These are phyloP conservation scores for Oegoconia quadripuncta DNA, from an alignment of 2,888 invertebrate species.

Conservation along the genomic window DNA sequence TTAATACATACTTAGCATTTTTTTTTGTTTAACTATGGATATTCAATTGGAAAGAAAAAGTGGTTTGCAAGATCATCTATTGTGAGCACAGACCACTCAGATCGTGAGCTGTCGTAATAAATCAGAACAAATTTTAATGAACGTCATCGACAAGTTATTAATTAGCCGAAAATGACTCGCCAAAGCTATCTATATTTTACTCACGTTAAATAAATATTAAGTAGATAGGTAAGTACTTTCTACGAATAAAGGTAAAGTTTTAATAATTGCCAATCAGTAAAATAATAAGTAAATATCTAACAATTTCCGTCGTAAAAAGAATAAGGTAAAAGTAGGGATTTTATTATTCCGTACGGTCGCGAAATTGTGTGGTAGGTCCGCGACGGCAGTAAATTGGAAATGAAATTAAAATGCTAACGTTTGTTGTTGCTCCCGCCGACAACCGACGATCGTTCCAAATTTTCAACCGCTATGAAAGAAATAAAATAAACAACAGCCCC, in stretches of 20 bases:
- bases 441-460: constrained; percentile 27
- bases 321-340: constrained; percentile 5
- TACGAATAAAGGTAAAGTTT: constrained; percentile 27
- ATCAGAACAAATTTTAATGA: constrained; percentile 20
- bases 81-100: background rate
- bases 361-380: constrained; percentile 26
- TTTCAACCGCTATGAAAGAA: constrained; percentile 33
- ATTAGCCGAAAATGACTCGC: constrained; percentile 29
- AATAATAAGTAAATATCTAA: no score
- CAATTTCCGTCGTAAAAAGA: background rate
- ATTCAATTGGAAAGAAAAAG: no score
- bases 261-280: no score
- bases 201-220: constrained; percentile 18
- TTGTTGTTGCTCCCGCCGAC: constrained; percentile 35
- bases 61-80: no score
- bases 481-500: constrained; percentile 33
- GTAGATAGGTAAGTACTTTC: constrained; percentile 16
- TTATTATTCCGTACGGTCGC: constrained; percentile 27
- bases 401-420: constrained; percentile 40
- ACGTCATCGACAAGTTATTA: constrained; percentile 26
- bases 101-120: constrained; percentile 10
- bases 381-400: constrained; percentile 39
- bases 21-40: no score
- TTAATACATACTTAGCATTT: no score
- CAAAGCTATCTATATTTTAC: constrained; percentile 16